Base-by-base conservation (phyloP, 2,888 invertebrate species). In the Dichetophora obliterata region DNA sequence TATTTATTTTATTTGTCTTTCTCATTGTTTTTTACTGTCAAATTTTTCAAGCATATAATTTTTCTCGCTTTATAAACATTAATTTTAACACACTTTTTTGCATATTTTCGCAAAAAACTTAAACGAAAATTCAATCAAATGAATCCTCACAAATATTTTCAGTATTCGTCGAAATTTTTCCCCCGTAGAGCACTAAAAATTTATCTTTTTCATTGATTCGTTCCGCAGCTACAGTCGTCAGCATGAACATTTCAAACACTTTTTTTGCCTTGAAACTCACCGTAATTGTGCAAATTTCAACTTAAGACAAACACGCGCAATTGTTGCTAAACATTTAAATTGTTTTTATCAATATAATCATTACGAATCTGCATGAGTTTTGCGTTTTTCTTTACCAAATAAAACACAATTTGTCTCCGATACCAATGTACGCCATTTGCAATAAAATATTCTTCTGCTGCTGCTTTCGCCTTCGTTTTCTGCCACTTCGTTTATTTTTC, bases 381-480 rank as follows among this genome's bases (percentile, higher is more conserved):
- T 82, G 78, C 79, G 82, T 80, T 82, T 82, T 82, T 83, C 81
- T 81, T 79, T 82, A 81, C 34, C 65, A 59, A 65, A 63, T 50
- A 19, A 66, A 65, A 27, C 65, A 74, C 54, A 54, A 65, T 81
- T 82, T 82, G 81, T 77, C 37, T 83, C 82, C 83, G 82, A 82
- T 83, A 82, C 82, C 83, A 82, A 82, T 81, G 81, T 81, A 82
- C 84, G 83, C 85, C 85, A 85, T 85, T 85, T 85, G 84, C 84
- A 85, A 84, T 85, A 82, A 80, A 78, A 77, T 75, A 66, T 77
- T 80, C 75, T 65, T 79, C 71, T 77, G 66, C 66, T 66, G 48
- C 77, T 79, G n/a, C n/a, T n/a, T n/a, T n/a, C n/a, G n/a, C n/a
- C n/a, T n/a, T n/a, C n/a, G n/a, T n/a, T 31, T 66, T 72, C 37